Conservation (phyloP, 2,797 vertebrate species). For the Agapornis canus region DNA sequence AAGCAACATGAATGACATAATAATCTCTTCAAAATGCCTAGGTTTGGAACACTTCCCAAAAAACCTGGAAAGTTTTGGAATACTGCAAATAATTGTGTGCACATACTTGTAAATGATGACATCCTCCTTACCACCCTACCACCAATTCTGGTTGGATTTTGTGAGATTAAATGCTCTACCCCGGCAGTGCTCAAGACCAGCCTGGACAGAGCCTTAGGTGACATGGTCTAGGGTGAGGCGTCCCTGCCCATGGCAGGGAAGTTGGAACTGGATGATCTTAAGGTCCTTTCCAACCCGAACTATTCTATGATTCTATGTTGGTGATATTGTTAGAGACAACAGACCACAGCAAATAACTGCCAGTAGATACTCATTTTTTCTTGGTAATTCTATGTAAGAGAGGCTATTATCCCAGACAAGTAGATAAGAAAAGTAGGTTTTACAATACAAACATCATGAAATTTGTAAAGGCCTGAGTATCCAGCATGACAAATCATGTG, state of each 20-base stretch:
- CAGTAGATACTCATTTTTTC: neutral
- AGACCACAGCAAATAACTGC: neutral
- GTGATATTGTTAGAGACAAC: neutral
- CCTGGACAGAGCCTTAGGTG: neutral
- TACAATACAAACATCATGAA: neutral
- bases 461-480: neutral
- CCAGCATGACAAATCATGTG: neutral
- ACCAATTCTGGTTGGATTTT: neutral
- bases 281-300: neutral
- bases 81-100: neutral
- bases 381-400: neutral
- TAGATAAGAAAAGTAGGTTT: neutral
- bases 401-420: neutral
- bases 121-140: neutral
- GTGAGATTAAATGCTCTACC: neutral
- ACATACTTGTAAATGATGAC: neutral
- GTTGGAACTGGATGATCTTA: neutral
- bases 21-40: neutral
- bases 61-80: neutral
- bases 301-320: neutral
- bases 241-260: neutral
- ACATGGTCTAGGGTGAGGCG: neutral
- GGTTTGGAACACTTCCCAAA: neutral
- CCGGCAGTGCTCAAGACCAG: neutral
- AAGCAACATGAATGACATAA: neutral